Conservation (phyloP, 1,140 invertebrate species). For the Lineus longissimus region DNA sequence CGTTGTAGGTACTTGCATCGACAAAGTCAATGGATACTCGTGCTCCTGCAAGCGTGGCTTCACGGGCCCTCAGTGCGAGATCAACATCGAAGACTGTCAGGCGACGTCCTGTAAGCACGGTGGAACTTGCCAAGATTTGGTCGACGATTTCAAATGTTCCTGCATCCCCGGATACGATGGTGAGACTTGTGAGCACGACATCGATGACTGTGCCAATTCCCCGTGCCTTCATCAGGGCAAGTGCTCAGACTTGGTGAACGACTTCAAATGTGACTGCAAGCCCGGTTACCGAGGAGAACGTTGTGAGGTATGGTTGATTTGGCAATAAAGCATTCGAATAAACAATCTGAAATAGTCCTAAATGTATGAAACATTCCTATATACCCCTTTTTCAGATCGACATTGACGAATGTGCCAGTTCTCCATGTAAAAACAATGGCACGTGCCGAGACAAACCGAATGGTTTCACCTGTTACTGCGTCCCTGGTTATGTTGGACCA, state of each 20-base stretch:
- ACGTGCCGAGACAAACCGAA: slow-evolving; percentile 16
- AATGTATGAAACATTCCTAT: too few species aligned
- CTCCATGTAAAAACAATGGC: slow-evolving; percentile 23
- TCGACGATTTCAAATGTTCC: slow-evolving; percentile 45
- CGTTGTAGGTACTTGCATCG: slow-evolving; percentile 85
- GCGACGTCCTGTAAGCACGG: slow-evolving; percentile 63
- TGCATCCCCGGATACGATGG: slow-evolving; percentile 92
- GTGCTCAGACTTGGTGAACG: slow-evolving; percentile 22
- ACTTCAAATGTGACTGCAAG: slow-evolving; percentile 26
- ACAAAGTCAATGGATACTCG: slow-evolving; percentile 55
- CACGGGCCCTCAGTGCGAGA: slow-evolving; percentile 79
- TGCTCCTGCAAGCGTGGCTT: slow-evolving; percentile 77
- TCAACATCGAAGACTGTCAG: slow-evolving; percentile 63
- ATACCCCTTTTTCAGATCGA: neutral
- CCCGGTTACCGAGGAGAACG: slow-evolving; percentile 27
- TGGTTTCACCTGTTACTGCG: neutral
- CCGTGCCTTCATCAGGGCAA: slow-evolving; percentile 68
- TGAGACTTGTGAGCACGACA: slow-evolving; percentile 61
- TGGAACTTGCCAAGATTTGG: slow-evolving; percentile 20
- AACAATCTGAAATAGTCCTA: too few species aligned
- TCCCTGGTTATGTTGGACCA: neutral
- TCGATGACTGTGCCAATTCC: slow-evolving; percentile 55
- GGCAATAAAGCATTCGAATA: too few species aligned
- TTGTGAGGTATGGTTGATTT: slow-evolving; percentile 16
- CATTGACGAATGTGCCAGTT: slow-evolving; percentile 20